Evolutionary conservation across 2,888 invertebrate genomes (phyloP), one percentile per base, ranked within the genome.

Genomic region (Muschampia plurimacula): DNA sequence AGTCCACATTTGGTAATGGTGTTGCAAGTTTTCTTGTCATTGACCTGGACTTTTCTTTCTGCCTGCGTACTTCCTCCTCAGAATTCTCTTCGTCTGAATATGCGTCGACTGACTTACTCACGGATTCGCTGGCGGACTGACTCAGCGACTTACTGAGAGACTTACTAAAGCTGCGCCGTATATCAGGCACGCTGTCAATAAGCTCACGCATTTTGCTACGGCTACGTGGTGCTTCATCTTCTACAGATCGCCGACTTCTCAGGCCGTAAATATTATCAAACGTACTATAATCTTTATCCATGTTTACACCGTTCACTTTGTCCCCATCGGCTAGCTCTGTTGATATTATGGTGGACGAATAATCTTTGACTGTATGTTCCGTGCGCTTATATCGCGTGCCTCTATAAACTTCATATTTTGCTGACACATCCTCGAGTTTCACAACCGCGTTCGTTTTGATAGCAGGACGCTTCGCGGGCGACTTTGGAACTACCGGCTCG

Each of bases 21-120:
- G 95, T 95, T 2, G 93, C 89, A 57, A 95, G 79, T 76, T 90
- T 92, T 72, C 94, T 87, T 3, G 87, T 86, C 0, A 86, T 81
- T 1, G 90, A 87, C 72, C 82, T 86, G 0, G 88, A 86, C 76
- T 86, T 89, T 39, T 83, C 81, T 68, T 79, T 85, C 4, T 69
- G 72, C 15, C 12, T 57, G 6, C 44, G 44, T 15, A 81, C 72
- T n/a, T 89, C 88, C 10, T 89, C 87, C 12, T 87, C 89, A 67
- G 89, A 89, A 75, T 87, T 82, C 32, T 94, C 93, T 39, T 89
- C 92, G 82, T 93, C 94, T 2, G 93, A 93, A 77, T 84, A 89
- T 41, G 86, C 83, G 39, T 87, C 92, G 72, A 91, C 77, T 2
- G 92, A 92, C 75, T 91, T 87, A 77, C 92, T 92, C 28, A 87